These are phyloP conservation scores for Gopherus evgoodei DNA, from an alignment of 2,113 vertebrate genomes.

Conservation along the genomic window DNA sequence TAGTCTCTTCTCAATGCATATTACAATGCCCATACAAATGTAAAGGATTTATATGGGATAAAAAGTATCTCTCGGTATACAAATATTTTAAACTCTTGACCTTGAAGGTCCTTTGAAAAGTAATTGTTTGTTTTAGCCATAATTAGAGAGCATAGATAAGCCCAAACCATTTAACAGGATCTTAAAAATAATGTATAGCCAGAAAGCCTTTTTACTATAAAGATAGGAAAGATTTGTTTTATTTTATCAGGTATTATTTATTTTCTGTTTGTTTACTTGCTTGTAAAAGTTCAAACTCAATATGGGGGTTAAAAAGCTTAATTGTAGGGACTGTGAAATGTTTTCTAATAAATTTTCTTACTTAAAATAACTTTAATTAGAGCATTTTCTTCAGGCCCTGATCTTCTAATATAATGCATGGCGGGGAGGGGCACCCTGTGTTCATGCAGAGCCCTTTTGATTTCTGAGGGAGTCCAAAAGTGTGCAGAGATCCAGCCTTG, in stretches of 20 bases:
- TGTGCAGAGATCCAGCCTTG: neutral
- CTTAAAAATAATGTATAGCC: neutral
- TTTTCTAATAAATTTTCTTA: neutral
- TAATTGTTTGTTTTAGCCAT: neutral
- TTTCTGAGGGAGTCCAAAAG: neutral
- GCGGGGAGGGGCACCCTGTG: neutral
- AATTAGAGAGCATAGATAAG: neutral
- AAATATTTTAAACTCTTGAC: neutral
- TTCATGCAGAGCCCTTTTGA: rapidly evolving
- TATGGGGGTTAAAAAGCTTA: neutral
- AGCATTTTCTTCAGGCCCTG: neutral
- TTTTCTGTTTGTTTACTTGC: neutral
- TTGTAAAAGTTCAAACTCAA: neutral
- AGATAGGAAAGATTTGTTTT: neutral
- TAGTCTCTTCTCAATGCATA: neutral
- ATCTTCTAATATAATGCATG: neutral
- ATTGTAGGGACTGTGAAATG: neutral
- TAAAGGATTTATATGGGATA: neutral
- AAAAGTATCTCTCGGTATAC: neutral
- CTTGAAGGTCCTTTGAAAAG: neutral
- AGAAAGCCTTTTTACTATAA: neutral
- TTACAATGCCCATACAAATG: neutral
- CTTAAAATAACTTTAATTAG: neutral
- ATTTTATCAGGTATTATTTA: neutral
- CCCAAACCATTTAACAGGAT: neutral